Base-by-base conservation (phyloP, 2,113 vertebrate genomes). In the Origma solitaria region DNA sequence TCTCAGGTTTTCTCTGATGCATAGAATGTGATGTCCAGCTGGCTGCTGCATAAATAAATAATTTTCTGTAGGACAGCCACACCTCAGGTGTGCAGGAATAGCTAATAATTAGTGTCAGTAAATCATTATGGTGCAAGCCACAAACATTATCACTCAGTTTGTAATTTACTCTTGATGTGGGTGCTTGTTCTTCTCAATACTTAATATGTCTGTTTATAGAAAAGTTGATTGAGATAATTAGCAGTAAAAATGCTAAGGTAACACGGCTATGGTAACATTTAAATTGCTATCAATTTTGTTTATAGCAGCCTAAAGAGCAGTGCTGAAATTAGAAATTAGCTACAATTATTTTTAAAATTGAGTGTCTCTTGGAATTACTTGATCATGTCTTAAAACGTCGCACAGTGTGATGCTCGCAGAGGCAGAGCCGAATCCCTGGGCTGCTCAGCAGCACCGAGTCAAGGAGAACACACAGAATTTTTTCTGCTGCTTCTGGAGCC, bases 321-420 rank as follows among this genome's bases (percentile, higher is more conserved):
- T 89, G 89, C 88, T 92, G 95, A 92, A 96, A 95, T 96, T 88
- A 95, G 95, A 95, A 96, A 97, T 96, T 96, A 97, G 80, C 86
- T 92, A 73, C 93, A 94, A 96, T 97, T 97, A n/a, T n/a, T n/a
- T n/a, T n/a, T n/a, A n/a, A 96, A 96, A 96, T 96, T 88, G 93
- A 95, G 94, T 95, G 91, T 96, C 90, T 94, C 92, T 95, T 95
- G 82, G 92, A 94, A 91, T 95, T 88, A 91, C 90, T 95, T 89
- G 88, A 96, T 96, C 88, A 8, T 35, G 68, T 87, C 92, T 93
- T 87, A 82, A 95, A 92, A 91, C 0, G 3, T 19, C 56, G 70
- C 73, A 30, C 25, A 31, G 70, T 45, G 84, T n/a, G 88, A 54
- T 2, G 38, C 38, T 89, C 2, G 1, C 0, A 2, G 44, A 83